Evolutionary conservation across 2,113 vertebrate genomes (phyloP), one percentile per base, ranked within the genome.

Genomic region (Oxyruncus cristatus): DNA sequence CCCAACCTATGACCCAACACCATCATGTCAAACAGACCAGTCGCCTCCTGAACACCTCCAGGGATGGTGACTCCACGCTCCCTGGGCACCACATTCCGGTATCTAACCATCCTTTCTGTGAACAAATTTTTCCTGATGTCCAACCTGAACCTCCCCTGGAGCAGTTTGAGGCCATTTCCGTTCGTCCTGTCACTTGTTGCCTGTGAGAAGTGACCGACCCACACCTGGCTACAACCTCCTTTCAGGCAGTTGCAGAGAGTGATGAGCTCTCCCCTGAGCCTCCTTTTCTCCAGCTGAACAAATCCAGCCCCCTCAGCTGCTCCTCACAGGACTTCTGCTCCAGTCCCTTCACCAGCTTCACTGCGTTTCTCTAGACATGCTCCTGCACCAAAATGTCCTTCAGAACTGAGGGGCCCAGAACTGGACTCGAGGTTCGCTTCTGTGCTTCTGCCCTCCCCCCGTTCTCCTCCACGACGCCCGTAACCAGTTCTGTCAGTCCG

Each of bases 371-470:
- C n/a, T 26, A 8, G 11, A 61, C 24, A 23, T 5, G 3, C 24
- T 41, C n/a, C 46, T 75, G 33, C 37, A 46, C 14, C 20, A 9
- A 70, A 10, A 12, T 4, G 28, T 12, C 16, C 39, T 7, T n/a
- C 46, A 7, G 16, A 39, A 21, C 13, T 17, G 23, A n/a, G 50
- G 12, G 5, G 24, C 14, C 19, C n/a, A 14, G 13, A 44, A 13
- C 10, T 8, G 30, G 12, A 28, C 39, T 6, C 37, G n/a, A n/a
- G 14, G 6, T 30, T 35, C 24, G 7, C 21, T 49, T n/a, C n/a
- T 10, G 26, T 1, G 21, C 1, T 4, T 41, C 28, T 19, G 2
- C 5, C 11, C 17, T 19, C 6, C 5, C 2, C 27, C 14, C 22
- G 0, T 27, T 22, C 35, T 32, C 50, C 35, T 35, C 39, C 12